Conservation (phyloP, 2,113 vertebrate species). For the Nettapus auritus region DNA sequence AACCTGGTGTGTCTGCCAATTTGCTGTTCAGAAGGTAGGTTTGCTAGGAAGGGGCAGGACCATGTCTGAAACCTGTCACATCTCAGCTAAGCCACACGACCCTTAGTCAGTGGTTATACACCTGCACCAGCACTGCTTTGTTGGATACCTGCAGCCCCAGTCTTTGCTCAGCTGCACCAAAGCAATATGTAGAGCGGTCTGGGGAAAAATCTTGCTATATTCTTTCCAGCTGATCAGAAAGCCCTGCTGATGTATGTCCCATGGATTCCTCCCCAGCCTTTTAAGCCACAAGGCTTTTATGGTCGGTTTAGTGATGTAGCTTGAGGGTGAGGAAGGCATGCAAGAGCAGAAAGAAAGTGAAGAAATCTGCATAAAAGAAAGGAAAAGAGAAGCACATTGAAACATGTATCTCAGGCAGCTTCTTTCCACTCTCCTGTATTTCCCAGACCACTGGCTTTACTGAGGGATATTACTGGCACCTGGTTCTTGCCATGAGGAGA, state of each 20-base stretch:
- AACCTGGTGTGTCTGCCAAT: constrained; percentile 46
- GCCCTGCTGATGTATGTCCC: background rate
- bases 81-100: background rate
- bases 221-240: background rate
- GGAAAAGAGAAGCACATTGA: background rate
- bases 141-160: background rate
- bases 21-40: constrained; percentile 44
- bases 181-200: background rate
- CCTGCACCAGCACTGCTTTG: background rate
- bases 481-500: background rate
- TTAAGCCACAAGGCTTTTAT: background rate
- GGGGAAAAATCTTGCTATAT: background rate
- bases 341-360: background rate
- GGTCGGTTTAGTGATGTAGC: background rate
- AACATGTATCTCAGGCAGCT: background rate
- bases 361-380: background rate
- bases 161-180: background rate
- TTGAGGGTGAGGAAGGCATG: background rate
- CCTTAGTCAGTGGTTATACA: background rate
- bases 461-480: background rate
- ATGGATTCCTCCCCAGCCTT: background rate
- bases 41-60: constrained; percentile 43
- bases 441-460: background rate
- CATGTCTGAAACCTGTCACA: constrained; percentile 4
- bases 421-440: background rate